phyloP scores from a whole-genome alignment of 1,140 invertebrate genomes.

The Lasioglossum baleicum region DNA sequence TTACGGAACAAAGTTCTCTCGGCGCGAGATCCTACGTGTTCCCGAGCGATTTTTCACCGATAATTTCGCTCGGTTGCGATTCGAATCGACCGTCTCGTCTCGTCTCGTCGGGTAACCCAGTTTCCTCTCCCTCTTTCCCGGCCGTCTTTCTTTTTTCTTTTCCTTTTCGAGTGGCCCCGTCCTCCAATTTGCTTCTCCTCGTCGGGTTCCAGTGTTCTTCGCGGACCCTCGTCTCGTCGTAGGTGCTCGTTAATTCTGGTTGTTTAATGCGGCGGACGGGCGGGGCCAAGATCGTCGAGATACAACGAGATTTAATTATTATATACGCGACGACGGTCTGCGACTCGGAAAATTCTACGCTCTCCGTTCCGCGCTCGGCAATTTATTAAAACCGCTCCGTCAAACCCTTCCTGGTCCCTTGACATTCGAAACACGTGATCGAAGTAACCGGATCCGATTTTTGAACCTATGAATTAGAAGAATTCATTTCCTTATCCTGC shows the following conservation, averaged over 20 bases:
- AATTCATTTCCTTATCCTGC: too few relatives aligned
- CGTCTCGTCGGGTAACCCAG: neutral
- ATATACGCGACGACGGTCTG: neutral
- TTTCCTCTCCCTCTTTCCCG: neutral
- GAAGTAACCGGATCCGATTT: too few relatives aligned
- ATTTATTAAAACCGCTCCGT: too few relatives aligned
- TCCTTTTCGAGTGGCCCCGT: constrained; percentile 14
- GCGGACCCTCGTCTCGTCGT: constrained; percentile 22
- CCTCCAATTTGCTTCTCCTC: constrained; percentile 39
- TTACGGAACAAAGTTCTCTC: too few relatives aligned
- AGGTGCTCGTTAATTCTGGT: constrained; percentile 49
- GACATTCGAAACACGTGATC: too few relatives aligned
- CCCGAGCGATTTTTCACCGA: too few relatives aligned
- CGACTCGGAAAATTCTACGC: too few relatives aligned
- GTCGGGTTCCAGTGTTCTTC: constrained; percentile 28
- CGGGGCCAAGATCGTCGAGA: constrained; percentile 11
- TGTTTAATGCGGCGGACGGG: constrained; percentile 15
- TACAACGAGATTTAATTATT: constrained; percentile 33
- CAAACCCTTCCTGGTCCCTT: too few relatives aligned
- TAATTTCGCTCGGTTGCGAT: too few relatives aligned
- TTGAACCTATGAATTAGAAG: too few relatives aligned
- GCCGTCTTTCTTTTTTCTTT: neutral
- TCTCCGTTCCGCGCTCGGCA: too few relatives aligned
- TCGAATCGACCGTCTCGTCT: neutral
- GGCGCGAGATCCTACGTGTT: too few relatives aligned